A percentile compares a stretch with the other conserved stretches of the same genome.
Evolutionary conservation across 2,888 invertebrate genomes (phyloP).

Genomic region (Thyatira batis): DNA sequence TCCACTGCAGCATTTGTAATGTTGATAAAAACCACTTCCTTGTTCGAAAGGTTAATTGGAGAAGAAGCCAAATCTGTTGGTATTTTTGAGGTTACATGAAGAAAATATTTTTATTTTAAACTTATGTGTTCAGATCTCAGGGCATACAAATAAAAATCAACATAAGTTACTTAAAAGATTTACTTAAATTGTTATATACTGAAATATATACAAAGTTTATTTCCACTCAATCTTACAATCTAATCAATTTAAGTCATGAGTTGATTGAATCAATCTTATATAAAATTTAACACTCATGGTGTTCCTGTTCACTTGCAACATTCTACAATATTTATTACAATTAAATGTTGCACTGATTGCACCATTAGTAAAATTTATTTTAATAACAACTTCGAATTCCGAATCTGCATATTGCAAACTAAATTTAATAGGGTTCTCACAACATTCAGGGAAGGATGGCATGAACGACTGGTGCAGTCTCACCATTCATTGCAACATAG

Average conservation of each 20-base stretch:
- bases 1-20: background rate
- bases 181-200: conserved; percentile 78
- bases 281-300: conserved; percentile 67
- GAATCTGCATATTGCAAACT: conserved; percentile 8
- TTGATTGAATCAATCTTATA: conserved; percentile 78
- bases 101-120: background rate
- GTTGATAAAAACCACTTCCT: background rate
- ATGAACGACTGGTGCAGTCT: background rate
- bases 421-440: background rate
- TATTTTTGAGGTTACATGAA: background rate
- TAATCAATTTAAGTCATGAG: conserved; percentile 77
- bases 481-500: background rate
- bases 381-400: conserved; percentile 28
- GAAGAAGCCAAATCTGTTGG: conserved; percentile 4
- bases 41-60: background rate
- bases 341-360: conserved; percentile 60
- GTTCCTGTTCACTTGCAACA: conserved; percentile 61
- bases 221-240: conserved; percentile 75
- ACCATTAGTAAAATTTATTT: conserved; percentile 54
- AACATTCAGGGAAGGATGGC: background rate
- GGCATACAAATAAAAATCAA: conserved; percentile 73
- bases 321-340: conserved; percentile 56
- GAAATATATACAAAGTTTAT: conserved; percentile 79
- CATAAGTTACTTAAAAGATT: conserved; percentile 78
- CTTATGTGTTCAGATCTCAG: conserved; percentile 76